Conservation (phyloP, 1,140 invertebrate genomes). For the Drosophila eugracilis region DNA sequence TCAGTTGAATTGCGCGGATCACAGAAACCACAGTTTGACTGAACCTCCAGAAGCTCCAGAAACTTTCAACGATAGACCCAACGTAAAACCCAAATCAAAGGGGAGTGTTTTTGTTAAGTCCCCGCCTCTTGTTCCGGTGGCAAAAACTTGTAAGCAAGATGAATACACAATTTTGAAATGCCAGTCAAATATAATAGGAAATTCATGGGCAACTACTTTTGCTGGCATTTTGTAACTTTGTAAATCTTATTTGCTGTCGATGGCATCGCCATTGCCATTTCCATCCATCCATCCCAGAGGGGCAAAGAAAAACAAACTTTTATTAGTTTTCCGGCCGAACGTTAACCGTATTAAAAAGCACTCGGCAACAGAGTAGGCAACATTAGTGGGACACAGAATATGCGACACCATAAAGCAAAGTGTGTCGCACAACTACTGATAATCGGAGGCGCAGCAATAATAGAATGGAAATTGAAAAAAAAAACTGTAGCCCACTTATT, state of each 20-base stretch:
- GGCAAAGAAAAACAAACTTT: conserved; percentile 44
- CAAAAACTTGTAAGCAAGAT: conserved; percentile 17
- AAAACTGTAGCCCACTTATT: conserved; percentile 67
- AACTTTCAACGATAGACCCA: no score
- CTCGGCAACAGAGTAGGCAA: conserved; percentile 40
- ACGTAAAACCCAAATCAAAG: not conserved
- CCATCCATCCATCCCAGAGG: conserved; percentile 4
- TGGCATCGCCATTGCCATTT: conserved; percentile 44
- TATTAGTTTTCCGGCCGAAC: conserved; percentile 71
- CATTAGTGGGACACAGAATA: conserved; percentile 48
- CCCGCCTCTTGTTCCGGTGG: not conserved
- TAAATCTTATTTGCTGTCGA: conserved; percentile 70
- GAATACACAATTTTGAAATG: conserved; percentile 49
- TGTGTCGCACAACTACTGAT: conserved; percentile 31
- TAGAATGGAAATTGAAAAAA: conserved; percentile 59
- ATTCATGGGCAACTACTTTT: conserved; percentile 55
- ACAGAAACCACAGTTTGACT: no score
- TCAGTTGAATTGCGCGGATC: no score
- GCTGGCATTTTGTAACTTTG: conserved; percentile 33
- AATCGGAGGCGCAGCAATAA: conserved; percentile 40
- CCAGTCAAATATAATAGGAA: conserved; percentile 55
- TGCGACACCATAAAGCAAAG: conserved; percentile 16
- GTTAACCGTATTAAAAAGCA: conserved; percentile 73
- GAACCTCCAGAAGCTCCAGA: no score
- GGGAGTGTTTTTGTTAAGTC: not conserved